Conservation (phyloP, 2,113 vertebrate genomes). For the Dasyurus viverrinus region DNA sequence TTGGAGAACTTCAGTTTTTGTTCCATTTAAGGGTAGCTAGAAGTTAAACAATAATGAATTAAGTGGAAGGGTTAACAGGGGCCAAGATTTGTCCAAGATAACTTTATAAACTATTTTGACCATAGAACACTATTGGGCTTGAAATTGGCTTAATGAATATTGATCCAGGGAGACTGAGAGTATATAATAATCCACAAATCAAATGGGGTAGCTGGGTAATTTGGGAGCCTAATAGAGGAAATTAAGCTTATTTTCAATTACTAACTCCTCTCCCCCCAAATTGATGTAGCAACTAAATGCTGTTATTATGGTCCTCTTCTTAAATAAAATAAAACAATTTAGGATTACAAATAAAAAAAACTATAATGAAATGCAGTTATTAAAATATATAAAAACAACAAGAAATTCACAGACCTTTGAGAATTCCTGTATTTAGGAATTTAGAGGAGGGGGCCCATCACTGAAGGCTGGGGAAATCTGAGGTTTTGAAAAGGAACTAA, state of each 20-base stretch:
- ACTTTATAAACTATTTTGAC: background rate
- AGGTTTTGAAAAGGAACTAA: conserved; percentile 12
- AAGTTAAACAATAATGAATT: conserved; percentile 29
- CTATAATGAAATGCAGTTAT: background rate
- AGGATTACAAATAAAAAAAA: background rate
- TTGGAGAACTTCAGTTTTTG: conserved; percentile 25
- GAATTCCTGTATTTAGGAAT: background rate
- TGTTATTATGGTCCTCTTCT: background rate
- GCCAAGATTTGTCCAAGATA: background rate
- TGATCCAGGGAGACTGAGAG: background rate
- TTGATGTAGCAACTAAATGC: background rate
- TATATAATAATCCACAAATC: background rate
- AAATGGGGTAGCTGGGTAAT: background rate
- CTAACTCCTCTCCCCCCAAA: background rate
- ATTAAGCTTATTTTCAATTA: background rate
- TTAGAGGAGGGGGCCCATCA: background rate
- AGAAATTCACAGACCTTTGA: background rate
- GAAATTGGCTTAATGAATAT: background rate
- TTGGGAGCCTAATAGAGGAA: background rate
- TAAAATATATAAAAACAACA: background rate
- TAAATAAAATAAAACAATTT: background rate
- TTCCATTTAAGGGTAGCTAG: conserved; percentile 27
- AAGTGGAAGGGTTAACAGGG: conserved; percentile 11
- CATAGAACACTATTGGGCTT: background rate
- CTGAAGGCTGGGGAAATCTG: conserved; percentile 12